Conservation (phyloP, 1,140 invertebrate species). For the Mizuhopecten yessoensis region DNA sequence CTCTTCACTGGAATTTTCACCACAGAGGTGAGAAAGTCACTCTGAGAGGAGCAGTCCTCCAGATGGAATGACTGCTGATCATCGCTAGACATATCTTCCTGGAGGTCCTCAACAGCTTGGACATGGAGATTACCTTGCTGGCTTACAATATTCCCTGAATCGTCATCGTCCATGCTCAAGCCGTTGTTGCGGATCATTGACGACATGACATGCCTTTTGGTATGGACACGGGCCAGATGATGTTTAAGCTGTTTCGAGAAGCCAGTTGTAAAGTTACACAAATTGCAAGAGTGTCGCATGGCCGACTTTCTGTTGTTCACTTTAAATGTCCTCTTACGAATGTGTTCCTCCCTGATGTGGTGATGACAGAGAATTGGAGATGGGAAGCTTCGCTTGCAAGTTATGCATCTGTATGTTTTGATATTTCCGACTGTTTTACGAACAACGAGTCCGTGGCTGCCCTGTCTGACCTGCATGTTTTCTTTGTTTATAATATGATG, state of each 20-base stretch:
- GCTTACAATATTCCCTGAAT: constrained; percentile 61
- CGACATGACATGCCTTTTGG: constrained; percentile 51
- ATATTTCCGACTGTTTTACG: neutral
- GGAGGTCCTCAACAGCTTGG: constrained; percentile 63
- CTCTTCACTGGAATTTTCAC: constrained; percentile 95
- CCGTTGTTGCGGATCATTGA: constrained; percentile 51
- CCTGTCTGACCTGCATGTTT: constrained; percentile 78
- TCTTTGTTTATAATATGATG: constrained; percentile 72
- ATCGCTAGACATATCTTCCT: constrained; percentile 54
- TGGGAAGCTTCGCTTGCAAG: constrained; percentile 78
- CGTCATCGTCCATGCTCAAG: constrained; percentile 56
- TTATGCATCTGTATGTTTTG: constrained; percentile 65
- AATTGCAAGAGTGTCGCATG: constrained; percentile 83
- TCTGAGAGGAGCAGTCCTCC: constrained; percentile 69
- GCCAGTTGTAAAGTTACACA: constrained; percentile 82
- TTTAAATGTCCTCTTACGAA: constrained; percentile 65
- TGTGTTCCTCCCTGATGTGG: constrained; percentile 69
- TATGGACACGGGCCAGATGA: constrained; percentile 72
- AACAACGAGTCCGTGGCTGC: constrained; percentile 73
- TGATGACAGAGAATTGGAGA: constrained; percentile 70
- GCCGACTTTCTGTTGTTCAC: constrained; percentile 61
- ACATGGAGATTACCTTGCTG: constrained; percentile 61
- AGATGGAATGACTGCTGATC: constrained; percentile 68
- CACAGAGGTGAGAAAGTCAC: constrained; percentile 89
- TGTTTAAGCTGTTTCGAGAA: constrained; percentile 74